A percentile compares a stretch with the other conserved stretches of the same genome.
Evolutionary conservation across 30 jellyfish, hydroid and myxozoan genomes (phyloP).

Genomic region (Aurelia sp.): DNA sequence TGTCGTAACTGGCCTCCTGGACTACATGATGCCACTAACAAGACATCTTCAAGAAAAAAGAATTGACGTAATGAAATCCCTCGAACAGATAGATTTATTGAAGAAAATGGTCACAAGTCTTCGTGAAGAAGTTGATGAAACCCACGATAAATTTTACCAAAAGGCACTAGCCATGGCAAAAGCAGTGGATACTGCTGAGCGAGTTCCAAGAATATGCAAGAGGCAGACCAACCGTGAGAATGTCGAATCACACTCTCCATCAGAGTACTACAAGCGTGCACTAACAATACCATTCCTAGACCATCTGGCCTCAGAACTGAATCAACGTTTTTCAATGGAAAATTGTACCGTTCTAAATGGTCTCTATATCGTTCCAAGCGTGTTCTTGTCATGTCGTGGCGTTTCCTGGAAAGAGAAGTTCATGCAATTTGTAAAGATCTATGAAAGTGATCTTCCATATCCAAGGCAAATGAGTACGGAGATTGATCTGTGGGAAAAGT

Average conservation of each 20-base stretch:
- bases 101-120: neutral
- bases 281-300: conserved; percentile 8
- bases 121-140: conserved; percentile 19
- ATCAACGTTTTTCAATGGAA: neutral
- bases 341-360: neutral
- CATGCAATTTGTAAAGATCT: neutral
- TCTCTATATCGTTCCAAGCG: conserved; percentile 28
- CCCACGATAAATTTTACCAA: conserved; percentile 1
- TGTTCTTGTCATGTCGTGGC: neutral
- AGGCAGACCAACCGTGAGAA: conserved; percentile 8
- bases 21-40: conserved; percentile 35
- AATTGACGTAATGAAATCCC: conserved; percentile 9
- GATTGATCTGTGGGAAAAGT: too few species aligned
- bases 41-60: conserved; percentile 2
- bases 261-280: conserved; percentile 16
- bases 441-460: conserved; percentile 9
- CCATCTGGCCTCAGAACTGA: neutral
- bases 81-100: neutral
- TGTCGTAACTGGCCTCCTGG: conserved; percentile 27
- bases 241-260: neutral
- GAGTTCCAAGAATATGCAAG: conserved; percentile 10
- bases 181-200: conserved; percentile 13
- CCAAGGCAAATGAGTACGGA: neutral
- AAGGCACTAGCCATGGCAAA: conserved; percentile 32
- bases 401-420: conserved; percentile 41